phyloP scores from a whole-genome alignment of 2,113 vertebrate genomes.

The Aegithalos caudatus region DNA sequence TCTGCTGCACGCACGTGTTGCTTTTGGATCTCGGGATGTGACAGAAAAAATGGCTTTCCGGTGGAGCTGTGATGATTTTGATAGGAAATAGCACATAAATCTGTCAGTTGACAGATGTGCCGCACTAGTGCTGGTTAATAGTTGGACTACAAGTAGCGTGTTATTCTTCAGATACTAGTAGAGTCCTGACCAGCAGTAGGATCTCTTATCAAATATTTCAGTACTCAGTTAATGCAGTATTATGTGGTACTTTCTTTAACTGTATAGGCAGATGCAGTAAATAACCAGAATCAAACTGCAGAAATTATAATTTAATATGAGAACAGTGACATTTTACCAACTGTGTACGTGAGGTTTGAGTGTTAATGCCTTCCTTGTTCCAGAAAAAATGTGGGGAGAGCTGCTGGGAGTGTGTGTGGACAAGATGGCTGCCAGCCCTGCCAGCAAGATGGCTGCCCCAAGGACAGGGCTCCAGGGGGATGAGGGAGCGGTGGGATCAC shows the following conservation, averaged over 20 bases:
- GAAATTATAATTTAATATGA: neutral
- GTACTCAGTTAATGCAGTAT: neutral
- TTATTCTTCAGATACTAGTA: neutral
- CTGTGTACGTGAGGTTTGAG: rapidly evolving
- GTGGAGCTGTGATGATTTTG: neutral
- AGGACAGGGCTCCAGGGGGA: neutral
- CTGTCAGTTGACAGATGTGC: rapidly evolving
- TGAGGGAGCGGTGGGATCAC: neutral
- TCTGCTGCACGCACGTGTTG: rapidly evolving
- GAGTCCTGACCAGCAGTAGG: neutral
- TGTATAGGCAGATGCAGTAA: neutral
- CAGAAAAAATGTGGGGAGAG: neutral
- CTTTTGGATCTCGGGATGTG: neutral
- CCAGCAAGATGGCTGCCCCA: conserved; percentile 54
- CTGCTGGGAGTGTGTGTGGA: neutral
- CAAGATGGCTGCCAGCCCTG: conserved; percentile 52
- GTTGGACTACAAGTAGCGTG: rapidly evolving
- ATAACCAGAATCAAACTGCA: neutral
- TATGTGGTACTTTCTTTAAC: neutral
- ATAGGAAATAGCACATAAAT: neutral
- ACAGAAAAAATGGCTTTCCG: neutral
- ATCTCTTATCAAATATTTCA: neutral
- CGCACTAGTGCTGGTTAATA: neutral
- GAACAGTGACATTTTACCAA: neutral
- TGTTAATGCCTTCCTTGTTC: neutral